These are phyloP conservation scores for Apamea crenata DNA, from an alignment of 2,888 invertebrate species.

Conservation along the genomic window DNA sequence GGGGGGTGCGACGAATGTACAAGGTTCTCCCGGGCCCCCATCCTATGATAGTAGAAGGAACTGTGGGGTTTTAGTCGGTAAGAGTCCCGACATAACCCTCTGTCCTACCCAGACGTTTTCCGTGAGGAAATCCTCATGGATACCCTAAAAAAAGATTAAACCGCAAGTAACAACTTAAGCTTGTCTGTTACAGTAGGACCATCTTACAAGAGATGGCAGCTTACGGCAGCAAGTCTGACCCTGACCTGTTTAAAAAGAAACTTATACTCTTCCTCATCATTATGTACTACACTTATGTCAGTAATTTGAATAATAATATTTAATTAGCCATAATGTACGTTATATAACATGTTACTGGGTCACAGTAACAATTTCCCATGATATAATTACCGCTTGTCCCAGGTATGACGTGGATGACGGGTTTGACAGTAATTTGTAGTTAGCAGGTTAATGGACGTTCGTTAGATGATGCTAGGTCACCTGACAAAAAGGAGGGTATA, in stretches of 20 bases:
- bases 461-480: neutral
- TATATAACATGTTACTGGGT: conserved; percentile 45
- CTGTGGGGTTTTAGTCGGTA: neutral
- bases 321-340: conserved; percentile 48
- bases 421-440: conserved; percentile 43
- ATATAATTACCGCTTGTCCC: conserved; percentile 35
- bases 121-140: too few relatives aligned
- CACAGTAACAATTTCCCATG: conserved; percentile 36
- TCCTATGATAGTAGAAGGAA: neutral
- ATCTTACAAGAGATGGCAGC: neutral
- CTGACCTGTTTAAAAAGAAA: conserved; percentile 48
- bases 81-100: too few relatives aligned
- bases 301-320: conserved; percentile 38
- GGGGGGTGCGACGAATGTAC: neutral
- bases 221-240: neutral
- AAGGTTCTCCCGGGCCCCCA: neutral
- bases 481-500: neutral
- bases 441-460: conserved; percentile 5
- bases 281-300: conserved; percentile 22
- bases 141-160: neutral
- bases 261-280: conserved; percentile 10
- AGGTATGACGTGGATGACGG: conserved; percentile 6
- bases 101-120: too few relatives aligned
- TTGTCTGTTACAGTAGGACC: neutral
- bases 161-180: neutral